A percentile compares a stretch with the other conserved stretches of the same genome.
Conservation (phyloP, 2,888 invertebrate genomes). For the Ectobius pallidus region DNA sequence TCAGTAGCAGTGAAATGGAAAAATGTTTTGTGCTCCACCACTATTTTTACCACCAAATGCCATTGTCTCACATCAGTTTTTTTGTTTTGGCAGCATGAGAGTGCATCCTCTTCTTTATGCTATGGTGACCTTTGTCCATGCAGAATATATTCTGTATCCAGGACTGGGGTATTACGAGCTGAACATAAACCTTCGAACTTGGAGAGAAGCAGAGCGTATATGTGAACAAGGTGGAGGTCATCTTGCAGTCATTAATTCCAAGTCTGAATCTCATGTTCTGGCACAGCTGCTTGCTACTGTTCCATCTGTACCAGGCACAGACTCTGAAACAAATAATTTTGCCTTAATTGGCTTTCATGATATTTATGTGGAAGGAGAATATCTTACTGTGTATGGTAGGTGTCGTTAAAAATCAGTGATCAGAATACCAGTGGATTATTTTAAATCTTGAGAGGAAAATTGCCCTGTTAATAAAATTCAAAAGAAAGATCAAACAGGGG, state of each 20-base stretch:
- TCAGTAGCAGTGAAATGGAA: too few species aligned
- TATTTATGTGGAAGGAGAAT: conserved; percentile 25
- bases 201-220: conserved; percentile 2
- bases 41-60: too few species aligned
- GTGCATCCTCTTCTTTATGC: too few species aligned
- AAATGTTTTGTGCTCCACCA: too few species aligned
- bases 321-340: conserved; percentile 1
- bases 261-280: neutral
- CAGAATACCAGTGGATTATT: too few species aligned
- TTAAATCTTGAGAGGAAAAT: too few species aligned
- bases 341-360: conserved; percentile 27
- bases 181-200: neutral
- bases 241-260: conserved; percentile 21
- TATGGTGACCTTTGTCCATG: too few species aligned
- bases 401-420: too few species aligned
- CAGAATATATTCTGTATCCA: neutral
- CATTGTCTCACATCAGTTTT: too few species aligned
- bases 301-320: neutral
- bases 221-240: conserved; percentile 19
- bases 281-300: neutral
- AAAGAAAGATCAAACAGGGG: too few species aligned
- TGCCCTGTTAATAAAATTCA: too few species aligned
- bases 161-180: conserved; percentile 22
- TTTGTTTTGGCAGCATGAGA: too few species aligned
- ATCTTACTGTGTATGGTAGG: conserved; percentile 28